A percentile compares a stretch with the other conserved stretches of the same genome.
phyloP scores from a whole-genome alignment of 2,797 vertebrate species.

The Gymnocypris eckloni region DNA sequence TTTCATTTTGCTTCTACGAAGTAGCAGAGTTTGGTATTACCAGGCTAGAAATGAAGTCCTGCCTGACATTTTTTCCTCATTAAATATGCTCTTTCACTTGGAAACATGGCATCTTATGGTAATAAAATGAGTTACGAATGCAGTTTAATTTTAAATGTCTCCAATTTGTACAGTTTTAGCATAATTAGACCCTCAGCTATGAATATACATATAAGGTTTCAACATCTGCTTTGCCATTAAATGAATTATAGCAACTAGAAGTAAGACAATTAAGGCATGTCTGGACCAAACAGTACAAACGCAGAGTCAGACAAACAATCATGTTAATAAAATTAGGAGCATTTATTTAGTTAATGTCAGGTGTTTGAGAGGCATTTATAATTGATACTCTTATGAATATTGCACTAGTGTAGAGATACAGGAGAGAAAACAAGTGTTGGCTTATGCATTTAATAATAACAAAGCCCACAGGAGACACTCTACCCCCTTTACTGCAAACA shows the following conservation, averaged over 20 bases:
- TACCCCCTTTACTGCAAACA: slow-evolving; percentile 19
- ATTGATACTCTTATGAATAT: slow-evolving; percentile 9
- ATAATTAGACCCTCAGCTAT: neutral
- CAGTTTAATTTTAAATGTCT: neutral
- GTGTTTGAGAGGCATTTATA: neutral
- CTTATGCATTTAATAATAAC: slow-evolving; percentile 33
- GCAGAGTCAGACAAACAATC: neutral
- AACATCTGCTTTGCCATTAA: neutral
- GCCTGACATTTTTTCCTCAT: neutral
- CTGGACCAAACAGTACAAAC: neutral
- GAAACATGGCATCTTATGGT: neutral
- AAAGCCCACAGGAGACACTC: slow-evolving; percentile 28
- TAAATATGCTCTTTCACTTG: neutral
- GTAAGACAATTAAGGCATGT: neutral
- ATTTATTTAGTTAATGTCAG: neutral
- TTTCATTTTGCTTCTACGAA: too few relatives aligned
- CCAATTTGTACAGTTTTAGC: neutral
- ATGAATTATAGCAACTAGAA: neutral
- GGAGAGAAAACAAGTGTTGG: slow-evolving; percentile 6
- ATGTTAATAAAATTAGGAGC: neutral
- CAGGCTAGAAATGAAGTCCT: too few relatives aligned
- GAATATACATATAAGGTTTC: neutral
- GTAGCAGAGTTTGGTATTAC: too few relatives aligned
- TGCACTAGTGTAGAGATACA: slow-evolving; percentile 13
- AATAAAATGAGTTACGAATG: neutral